Base-by-base conservation (phyloP, 2,888 invertebrate species). In the Chymomyza amoena region DNA sequence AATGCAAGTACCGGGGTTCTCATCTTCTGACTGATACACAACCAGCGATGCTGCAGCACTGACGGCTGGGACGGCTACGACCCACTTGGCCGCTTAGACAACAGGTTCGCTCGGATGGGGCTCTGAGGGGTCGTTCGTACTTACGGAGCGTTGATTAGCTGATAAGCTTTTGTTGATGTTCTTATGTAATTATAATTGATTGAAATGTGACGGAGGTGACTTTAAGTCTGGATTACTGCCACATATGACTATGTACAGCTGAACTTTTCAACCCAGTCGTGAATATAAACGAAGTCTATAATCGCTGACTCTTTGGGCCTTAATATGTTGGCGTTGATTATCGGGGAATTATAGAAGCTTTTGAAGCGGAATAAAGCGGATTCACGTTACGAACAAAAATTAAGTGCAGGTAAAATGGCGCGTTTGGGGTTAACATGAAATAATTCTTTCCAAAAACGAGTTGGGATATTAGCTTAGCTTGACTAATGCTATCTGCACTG, bases 21-120 rank as follows among this genome's bases (percentile, higher is more conserved):
- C 57, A 57, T 57, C 57, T 57, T 28, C 76, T 69, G 68, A 81
- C 78, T 85, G 75, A 45, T 18, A 54, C 54, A 18, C 54, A 18
- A 15, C 28, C 15, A 28, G 57, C 15, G 28, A 57, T 57, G 57
- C 57, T 57, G 20, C 28, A 25, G 10, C 20, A 57, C 57, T 57
- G 57, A 57, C 20, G 4, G 15, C n/a, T n/a, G n/a, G 57, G 28
- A 20, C 28, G 39, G 13, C 39, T 45, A 45, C 25, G 39, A 10
- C 10, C 39, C 39, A 45, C 10, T 45, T 45, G 39, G 39, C 39
- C 39, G 39, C 39, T 45, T 45, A 45, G 39, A 45, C 39, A 45
- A 45, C 39, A 45, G 39, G 39, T 45, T 45, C 32, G 32, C 32
- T 32, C 39, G 39, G 39, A 4, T 45, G 39, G 39, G 39, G 39